Conservation (phyloP, 2,888 invertebrate species). For the Cerastoderma edule region DNA sequence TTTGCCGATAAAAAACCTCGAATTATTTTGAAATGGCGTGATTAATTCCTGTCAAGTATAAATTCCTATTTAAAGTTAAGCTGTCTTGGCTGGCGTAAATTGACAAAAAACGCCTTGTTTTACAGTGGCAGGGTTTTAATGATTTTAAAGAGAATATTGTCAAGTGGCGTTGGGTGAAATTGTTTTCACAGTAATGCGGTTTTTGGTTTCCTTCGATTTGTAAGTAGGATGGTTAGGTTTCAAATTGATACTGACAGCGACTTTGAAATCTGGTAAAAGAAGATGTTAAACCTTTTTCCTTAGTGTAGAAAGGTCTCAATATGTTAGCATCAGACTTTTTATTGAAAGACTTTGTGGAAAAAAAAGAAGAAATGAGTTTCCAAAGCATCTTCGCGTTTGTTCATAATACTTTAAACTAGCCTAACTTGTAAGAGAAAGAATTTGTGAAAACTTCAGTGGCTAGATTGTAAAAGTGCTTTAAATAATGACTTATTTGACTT, state of each 20-base stretch:
- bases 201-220: conserved; percentile 56
- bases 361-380: too few relatives aligned
- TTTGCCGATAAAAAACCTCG: too few relatives aligned
- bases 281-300: conserved; percentile 44
- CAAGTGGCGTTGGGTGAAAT: conserved; percentile 49
- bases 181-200: conserved; percentile 52
- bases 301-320: too few relatives aligned
- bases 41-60: too few relatives aligned
- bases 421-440: too few relatives aligned
- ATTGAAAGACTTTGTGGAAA: too few relatives aligned
- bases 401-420: too few relatives aligned
- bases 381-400: background rate
- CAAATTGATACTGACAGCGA: conserved; percentile 56
- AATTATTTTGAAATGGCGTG: too few relatives aligned
- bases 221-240: conserved; percentile 47
- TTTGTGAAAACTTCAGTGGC: too few relatives aligned
- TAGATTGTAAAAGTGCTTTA: too few relatives aligned
- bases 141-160: conserved; percentile 59
- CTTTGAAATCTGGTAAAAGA: conserved; percentile 58
- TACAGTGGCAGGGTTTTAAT: conserved; percentile 31
- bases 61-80: conserved; percentile 6
- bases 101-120: conserved; percentile 16
- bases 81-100: conserved; percentile 13
- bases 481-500: too few relatives aligned
- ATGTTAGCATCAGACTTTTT: too few relatives aligned